These are phyloP conservation scores for Drosophila elegans DNA, from an alignment of 1,140 invertebrate genomes.

Conservation along the genomic window DNA sequence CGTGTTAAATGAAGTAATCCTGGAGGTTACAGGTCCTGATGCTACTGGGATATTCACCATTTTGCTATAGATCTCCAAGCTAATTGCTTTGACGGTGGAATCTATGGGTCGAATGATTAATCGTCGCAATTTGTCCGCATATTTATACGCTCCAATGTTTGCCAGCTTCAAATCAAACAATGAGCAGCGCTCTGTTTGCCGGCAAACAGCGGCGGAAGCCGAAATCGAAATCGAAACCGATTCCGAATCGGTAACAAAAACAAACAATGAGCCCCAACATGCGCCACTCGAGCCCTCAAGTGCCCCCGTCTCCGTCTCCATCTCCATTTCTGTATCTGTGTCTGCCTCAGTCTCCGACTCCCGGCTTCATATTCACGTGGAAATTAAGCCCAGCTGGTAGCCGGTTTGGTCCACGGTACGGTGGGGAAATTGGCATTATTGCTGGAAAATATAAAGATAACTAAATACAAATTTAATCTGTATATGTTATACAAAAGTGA, in stretches of 20 bases:
- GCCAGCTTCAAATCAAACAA: constrained; percentile 63
- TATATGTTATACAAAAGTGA: no score
- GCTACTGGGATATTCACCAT: constrained; percentile 62
- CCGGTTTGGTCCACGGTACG: constrained; percentile 47
- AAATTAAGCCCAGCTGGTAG: constrained; percentile 49
- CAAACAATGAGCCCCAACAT: constrained; percentile 62
- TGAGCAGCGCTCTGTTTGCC: constrained; percentile 69
- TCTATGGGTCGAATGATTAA: constrained; percentile 82
- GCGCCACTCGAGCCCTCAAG: constrained; percentile 74
- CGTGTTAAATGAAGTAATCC: constrained; percentile 10
- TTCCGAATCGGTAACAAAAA: constrained; percentile 49
- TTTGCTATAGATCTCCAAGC: constrained; percentile 75
- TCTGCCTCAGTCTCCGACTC: constrained; percentile 8
- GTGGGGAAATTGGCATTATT: not conserved
- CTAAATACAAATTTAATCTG: no score
- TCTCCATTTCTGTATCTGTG: not conserved
- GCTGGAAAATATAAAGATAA: not conserved
- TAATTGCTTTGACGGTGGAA: constrained; percentile 77
- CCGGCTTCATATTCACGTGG: constrained; percentile 4
- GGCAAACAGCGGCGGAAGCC: constrained; percentile 54
- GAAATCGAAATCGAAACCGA: constrained; percentile 25
- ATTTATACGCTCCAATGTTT: constrained; percentile 81
- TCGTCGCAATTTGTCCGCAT: constrained; percentile 79
- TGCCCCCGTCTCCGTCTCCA: constrained; percentile 42
- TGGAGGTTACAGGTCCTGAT: constrained; percentile 22